These are phyloP conservation scores for Oncorhynchus keta DNA, from an alignment of 2,113 vertebrate species.

Conservation along the genomic window DNA sequence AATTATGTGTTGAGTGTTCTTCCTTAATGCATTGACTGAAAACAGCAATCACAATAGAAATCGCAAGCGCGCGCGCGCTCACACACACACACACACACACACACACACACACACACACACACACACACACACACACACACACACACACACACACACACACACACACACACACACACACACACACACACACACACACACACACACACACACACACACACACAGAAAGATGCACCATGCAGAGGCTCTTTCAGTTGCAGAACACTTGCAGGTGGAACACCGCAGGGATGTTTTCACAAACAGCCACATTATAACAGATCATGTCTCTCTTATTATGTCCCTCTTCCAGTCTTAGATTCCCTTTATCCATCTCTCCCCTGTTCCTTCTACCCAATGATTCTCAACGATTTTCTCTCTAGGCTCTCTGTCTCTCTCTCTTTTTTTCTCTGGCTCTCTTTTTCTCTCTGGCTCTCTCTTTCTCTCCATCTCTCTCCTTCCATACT, in stretches of 20 bases:
- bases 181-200: too few species aligned
- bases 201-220: not conserved
- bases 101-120: not conserved
- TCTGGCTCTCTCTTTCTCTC: not conserved
- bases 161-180: not conserved
- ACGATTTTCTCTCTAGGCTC: not conserved
- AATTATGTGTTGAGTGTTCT: not conserved
- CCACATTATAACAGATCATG: not conserved
- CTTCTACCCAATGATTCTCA: not conserved
- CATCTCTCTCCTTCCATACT: not conserved
- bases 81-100: not conserved
- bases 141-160: not conserved
- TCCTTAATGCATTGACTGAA: not conserved
- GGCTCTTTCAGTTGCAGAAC: not conserved
- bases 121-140: not conserved
- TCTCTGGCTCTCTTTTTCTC: constrained; percentile 15
- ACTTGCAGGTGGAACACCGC: not conserved
- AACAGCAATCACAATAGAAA: not conserved
- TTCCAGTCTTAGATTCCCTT: not conserved
- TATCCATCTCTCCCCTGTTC: not conserved
- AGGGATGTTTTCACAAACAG: not conserved
- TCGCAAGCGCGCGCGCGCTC: not conserved
- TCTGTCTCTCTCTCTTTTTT: not conserved
- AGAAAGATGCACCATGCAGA: constrained; percentile 13
- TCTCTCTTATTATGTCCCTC: not conserved